A percentile compares a stretch with the other conserved stretches of the same genome.
phyloP scores from a whole-genome alignment of 2,888 invertebrate genomes.

The Cheilosia scutellata region DNA sequence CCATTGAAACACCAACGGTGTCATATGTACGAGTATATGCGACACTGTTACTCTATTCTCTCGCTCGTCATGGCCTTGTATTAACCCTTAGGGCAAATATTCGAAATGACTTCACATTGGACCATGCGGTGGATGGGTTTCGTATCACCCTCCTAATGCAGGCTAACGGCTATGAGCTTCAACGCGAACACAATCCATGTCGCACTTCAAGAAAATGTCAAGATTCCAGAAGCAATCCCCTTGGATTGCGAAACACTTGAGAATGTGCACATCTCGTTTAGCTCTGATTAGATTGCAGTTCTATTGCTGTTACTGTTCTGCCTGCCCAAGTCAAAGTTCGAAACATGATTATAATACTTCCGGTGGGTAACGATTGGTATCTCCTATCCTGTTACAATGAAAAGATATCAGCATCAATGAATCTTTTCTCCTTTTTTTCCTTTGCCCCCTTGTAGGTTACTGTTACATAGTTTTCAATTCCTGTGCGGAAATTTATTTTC shows the following conservation, averaged over 20 bases:
- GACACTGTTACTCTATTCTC: constrained; percentile 26
- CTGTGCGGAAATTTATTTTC: constrained; percentile 72
- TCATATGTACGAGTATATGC: constrained; percentile 14
- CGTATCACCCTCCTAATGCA: constrained; percentile 26
- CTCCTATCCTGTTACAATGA: not conserved
- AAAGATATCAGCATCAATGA: constrained; percentile 21
- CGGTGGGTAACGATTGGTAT: constrained; percentile 7
- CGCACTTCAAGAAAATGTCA: constrained; percentile 68
- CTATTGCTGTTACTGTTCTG: constrained; percentile 9
- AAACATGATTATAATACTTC: constrained; percentile 51
- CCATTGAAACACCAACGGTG: constrained; percentile 26
- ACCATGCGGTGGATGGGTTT: constrained; percentile 27
- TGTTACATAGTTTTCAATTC: constrained; percentile 56
- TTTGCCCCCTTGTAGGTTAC: constrained; percentile 14
- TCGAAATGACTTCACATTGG: constrained; percentile 48
- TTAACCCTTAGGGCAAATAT: constrained; percentile 58
- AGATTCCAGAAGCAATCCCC: constrained; percentile 45
- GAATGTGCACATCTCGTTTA: constrained; percentile 67
- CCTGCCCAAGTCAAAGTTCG: constrained; percentile 45
- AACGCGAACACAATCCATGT: constrained; percentile 50
- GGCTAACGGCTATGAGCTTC: constrained; percentile 51
- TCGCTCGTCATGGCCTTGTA: constrained; percentile 53
- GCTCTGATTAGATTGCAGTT: constrained; percentile 51
- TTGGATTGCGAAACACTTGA: constrained; percentile 49
- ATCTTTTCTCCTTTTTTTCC: constrained; percentile 16